These are phyloP conservation scores for Onychostruthus taczanowskii DNA, from an alignment of 2,113 vertebrate genomes.

Conservation along the genomic window DNA sequence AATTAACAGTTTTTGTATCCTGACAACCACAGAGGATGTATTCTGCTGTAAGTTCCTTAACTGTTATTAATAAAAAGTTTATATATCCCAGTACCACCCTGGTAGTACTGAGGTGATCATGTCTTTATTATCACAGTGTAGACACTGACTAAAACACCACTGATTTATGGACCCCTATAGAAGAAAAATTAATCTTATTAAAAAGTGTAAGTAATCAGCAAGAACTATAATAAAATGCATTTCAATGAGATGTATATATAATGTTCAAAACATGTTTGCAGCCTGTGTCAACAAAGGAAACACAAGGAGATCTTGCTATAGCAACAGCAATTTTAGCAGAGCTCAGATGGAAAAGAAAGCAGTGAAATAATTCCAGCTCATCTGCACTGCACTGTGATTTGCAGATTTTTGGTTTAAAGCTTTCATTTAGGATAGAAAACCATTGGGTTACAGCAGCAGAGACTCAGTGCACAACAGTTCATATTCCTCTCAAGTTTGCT, in stretches of 20 bases:
- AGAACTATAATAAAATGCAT: constrained; percentile 26
- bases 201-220: not conserved
- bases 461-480: fast-evolving
- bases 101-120: not conserved
- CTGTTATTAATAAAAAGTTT: not conserved
- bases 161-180: not conserved
- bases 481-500: not conserved
- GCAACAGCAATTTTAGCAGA: constrained; percentile 34
- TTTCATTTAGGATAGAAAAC: not conserved
- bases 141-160: not conserved
- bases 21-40: not conserved
- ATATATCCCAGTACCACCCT: not conserved
- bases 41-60: not conserved
- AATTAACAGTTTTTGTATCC: not conserved
- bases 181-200: not conserved
- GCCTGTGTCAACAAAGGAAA: constrained; percentile 24
- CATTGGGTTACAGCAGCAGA: not conserved
- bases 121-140: not conserved
- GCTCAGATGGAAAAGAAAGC: constrained; percentile 52
- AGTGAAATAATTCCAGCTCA: constrained; percentile 58
- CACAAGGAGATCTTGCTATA: not conserved
- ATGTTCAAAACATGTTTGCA: constrained; percentile 24
- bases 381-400: not conserved
- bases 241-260: constrained; percentile 22
- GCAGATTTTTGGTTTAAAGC: not conserved